Evolutionary conservation across 2,797 vertebrate species (phyloP), one percentile per base, ranked within the genome.

Genomic region (Danio jaintianensis): DNA sequence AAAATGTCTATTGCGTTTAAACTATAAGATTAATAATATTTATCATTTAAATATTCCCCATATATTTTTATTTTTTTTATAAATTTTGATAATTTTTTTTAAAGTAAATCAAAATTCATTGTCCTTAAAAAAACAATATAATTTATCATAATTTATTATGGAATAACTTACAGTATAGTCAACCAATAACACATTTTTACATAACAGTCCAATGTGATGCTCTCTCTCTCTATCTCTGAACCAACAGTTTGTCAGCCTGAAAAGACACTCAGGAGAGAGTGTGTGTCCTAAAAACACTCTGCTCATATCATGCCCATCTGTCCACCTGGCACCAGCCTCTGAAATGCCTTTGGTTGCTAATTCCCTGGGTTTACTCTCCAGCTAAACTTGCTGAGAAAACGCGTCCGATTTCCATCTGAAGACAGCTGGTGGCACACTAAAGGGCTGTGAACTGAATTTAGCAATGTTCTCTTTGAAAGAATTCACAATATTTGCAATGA

Each of bases 291-390:
- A 75, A 74, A 74, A 73, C 66, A 73, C 75, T 82, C 76, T 72
- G 83, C 82, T 80, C 69, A 70, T 85, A 74, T 85, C 86, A 84
- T 40, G 81, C 84, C 89, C 88, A 86, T 90, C 90, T 92, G 90
- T 90, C 88, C 71, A 76, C 84, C 88, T 92, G 90, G 91, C 91
- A 86, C 83, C 15, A 53, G 86, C 84, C 85, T 90, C 87, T 88
- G 86, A 92, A 85, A 61, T 55, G 82, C 86, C 83, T 91, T 92
- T 91, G 89, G 90, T 78, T 68, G 71, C 74, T 72, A 70, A 70
- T 73, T 75, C 83, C 76, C 42, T 55, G 50, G 72, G 88, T 88
- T 88, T 87, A 86, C 84, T 78, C 76, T 81, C 81, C 87, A 52
- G 50, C 69, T 80, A 73, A 73, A 73, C 88, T 87, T 80, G 87